A percentile compares a stretch with the other conserved stretches of the same genome.
Evolutionary conservation across 1,140 invertebrate genomes (phyloP).

Genomic region (Eumaeus atala): DNA sequence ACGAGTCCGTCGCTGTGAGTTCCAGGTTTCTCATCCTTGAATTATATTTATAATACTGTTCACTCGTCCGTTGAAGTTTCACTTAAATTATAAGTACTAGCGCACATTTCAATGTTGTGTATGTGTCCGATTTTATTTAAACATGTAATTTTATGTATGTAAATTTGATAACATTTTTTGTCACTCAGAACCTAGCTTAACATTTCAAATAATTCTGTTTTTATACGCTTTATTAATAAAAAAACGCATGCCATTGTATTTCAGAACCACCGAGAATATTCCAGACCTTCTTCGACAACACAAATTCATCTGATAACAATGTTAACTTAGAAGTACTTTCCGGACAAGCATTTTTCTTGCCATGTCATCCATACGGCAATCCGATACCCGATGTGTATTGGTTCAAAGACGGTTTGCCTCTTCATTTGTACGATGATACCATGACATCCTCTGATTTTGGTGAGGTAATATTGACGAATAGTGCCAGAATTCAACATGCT

Average conservation of each 20-base stretch:
- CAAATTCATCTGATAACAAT: conserved; percentile 26
- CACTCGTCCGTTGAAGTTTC: too few relatives aligned
- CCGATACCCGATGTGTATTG: conserved; percentile 61
- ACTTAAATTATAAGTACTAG: too few relatives aligned
- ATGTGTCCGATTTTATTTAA: too few relatives aligned
- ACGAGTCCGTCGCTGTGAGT: too few relatives aligned
- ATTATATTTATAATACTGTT: too few relatives aligned
- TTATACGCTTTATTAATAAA: too few relatives aligned
- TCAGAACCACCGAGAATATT: conserved; percentile 59
- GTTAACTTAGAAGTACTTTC: conserved; percentile 47
- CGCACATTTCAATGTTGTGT: too few relatives aligned
- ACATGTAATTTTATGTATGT: too few relatives aligned
- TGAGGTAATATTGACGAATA: conserved; percentile 43
- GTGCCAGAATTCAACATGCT: conserved; percentile 37
- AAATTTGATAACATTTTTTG: too few relatives aligned
- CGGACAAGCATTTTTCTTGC: conserved; percentile 53
- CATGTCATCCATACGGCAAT: conserved; percentile 58
- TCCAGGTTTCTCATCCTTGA: too few relatives aligned
- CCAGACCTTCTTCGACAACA: conserved; percentile 38
- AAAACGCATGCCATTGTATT: conserved; percentile 17
- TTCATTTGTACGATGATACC: conserved; percentile 51
- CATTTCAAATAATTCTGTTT: too few relatives aligned
- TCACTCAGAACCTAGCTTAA: too few relatives aligned
- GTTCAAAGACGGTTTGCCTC: conserved; percentile 53
- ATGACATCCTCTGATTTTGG: conserved; percentile 51